Evolutionary conservation across 2,797 vertebrate species (phyloP).

Genomic region (Pitangus sulphuratus): DNA sequence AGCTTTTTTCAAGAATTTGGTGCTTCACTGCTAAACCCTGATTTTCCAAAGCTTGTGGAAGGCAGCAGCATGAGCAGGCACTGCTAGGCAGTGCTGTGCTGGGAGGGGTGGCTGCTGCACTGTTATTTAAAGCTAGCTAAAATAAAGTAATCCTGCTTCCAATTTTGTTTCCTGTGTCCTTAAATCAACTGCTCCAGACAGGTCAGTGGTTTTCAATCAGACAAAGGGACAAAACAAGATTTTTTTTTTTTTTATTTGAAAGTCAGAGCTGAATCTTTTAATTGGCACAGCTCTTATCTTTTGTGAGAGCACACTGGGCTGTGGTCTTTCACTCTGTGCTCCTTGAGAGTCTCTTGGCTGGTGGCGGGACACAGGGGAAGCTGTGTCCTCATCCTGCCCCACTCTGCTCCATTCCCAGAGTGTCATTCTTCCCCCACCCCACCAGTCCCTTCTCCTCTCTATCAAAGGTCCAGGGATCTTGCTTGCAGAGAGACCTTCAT

Average conservation of each 20-base stretch:
- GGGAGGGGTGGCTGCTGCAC: neutral
- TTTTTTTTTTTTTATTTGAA: neutral
- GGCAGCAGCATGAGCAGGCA: neutral
- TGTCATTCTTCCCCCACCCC: accelerated
- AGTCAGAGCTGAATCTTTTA: neutral
- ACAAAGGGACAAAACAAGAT: neutral
- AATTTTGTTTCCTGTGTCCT: neutral
- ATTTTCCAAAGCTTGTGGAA: neutral
- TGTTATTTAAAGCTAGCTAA: neutral
- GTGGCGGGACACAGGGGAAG: neutral
- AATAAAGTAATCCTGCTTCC: neutral
- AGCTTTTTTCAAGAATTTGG: accelerated
- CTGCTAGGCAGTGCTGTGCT: neutral
- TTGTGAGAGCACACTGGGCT: neutral
- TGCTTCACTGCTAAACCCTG: neutral
- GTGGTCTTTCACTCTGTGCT: accelerated
- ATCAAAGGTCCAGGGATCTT: neutral
- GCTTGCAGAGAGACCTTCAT: accelerated
- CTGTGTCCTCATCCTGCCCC: neutral
- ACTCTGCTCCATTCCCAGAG: accelerated
- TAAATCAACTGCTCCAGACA: neutral
- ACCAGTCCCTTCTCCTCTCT: neutral
- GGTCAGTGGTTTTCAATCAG: neutral
- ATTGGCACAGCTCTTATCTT: neutral
- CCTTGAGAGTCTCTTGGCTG: neutral